These are phyloP conservation scores for Eupithecia exiguata DNA, from an alignment of 2,888 invertebrate species.

Conservation along the genomic window DNA sequence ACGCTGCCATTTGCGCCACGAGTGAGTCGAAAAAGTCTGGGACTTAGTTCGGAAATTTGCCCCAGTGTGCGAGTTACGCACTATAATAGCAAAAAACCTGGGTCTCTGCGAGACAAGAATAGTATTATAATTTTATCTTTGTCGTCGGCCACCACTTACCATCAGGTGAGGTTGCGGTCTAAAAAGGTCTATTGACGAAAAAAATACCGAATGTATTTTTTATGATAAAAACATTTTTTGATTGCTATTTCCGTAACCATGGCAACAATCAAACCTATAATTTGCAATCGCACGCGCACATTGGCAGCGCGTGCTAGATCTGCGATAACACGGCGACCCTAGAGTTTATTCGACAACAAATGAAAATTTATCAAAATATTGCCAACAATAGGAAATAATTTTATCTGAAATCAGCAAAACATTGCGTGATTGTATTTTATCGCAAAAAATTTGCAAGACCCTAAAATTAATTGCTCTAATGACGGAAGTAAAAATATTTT, in stretches of 20 bases:
- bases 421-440: slow-evolving; percentile 20
- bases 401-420: slow-evolving; percentile 32
- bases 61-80: too few relatives aligned
- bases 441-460: slow-evolving; percentile 13
- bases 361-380: slow-evolving; percentile 29
- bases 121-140: too few relatives aligned
- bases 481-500: not conserved
- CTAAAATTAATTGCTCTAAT: slow-evolving; percentile 4
- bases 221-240: slow-evolving; percentile 17
- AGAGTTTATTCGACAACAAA: slow-evolving; percentile 14
- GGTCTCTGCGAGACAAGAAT: too few relatives aligned
- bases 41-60: too few relatives aligned
- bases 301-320: slow-evolving; percentile 37
- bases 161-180: too few relatives aligned
- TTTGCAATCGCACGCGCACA: slow-evolving; percentile 26
- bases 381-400: slow-evolving; percentile 35
- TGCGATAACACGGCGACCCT: slow-evolving; percentile 33
- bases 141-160: too few relatives aligned
- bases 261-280: slow-evolving; percentile 28
- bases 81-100: too few relatives aligned
- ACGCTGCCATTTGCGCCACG: too few relatives aligned
- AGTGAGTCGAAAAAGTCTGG: too few relatives aligned
- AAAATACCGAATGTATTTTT: not conserved
- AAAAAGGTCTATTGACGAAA: too few relatives aligned
- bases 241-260: slow-evolving; percentile 32